Evolutionary conservation across 2,888 invertebrate species (phyloP).

Genomic region (Drosophila flavopinicola): DNA sequence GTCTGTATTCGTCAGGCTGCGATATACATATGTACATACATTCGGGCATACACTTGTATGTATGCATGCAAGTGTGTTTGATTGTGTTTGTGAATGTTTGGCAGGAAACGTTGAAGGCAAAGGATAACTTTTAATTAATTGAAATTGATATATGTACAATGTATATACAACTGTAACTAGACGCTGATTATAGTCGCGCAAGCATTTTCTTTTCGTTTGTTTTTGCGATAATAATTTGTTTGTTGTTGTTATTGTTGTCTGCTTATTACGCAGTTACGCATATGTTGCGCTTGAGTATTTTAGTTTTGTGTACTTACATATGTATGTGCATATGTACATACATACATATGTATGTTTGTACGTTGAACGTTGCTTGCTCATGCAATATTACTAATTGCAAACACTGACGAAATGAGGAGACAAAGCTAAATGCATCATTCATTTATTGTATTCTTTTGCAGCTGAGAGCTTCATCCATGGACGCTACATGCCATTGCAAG

Average conservation of each 20-base stretch:
- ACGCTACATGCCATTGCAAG: conserved; percentile 90
- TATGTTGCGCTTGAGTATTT: conserved; percentile 3
- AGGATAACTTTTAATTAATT: conserved; percentile 10
- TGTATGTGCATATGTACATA: too few relatives aligned
- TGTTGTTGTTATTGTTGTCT: conserved; percentile 22
- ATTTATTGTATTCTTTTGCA: conserved; percentile 10
- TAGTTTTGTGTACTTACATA: not conserved
- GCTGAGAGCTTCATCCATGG: conserved; percentile 88
- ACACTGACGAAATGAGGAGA: conserved; percentile 15
- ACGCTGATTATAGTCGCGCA: not conserved
- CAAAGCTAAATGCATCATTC: too few relatives aligned
- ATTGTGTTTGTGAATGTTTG: conserved; percentile 16
- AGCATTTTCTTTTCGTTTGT: not conserved
- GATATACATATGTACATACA: conserved; percentile 14
- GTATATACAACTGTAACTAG: too few relatives aligned
- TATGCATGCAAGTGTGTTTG: too few relatives aligned
- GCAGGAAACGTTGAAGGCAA: conserved; percentile 1
- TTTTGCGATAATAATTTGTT: conserved; percentile 7
- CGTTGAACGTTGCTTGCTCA: too few relatives aligned
- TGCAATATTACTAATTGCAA: conserved; percentile 13
- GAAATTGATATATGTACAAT: not conserved
- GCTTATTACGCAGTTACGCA: conserved; percentile 48
- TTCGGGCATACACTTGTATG: conserved; percentile 1
- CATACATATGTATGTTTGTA: too few relatives aligned
- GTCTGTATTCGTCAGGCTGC: conserved; percentile 32